phyloP scores from a whole-genome alignment of 2,113 vertebrate species.

The Nicator chloris region DNA sequence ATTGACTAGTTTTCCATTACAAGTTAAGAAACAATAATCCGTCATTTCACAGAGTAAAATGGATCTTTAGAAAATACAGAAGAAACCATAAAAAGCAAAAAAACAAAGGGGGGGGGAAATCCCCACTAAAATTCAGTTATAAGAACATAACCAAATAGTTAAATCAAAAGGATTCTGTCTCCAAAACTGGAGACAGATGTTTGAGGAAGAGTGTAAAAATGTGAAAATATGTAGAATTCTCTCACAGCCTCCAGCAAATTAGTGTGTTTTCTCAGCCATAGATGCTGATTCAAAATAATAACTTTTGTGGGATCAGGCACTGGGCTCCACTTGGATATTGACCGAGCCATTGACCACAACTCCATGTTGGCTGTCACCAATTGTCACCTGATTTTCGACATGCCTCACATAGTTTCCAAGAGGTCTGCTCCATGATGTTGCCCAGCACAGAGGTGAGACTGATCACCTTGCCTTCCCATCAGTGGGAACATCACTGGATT shows the following conservation, averaged over 20 bases:
- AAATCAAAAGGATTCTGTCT: background rate
- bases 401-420: background rate
- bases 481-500: background rate
- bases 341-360: accelerated
- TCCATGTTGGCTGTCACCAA: background rate
- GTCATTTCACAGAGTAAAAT: background rate
- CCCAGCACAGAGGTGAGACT: background rate
- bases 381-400: accelerated
- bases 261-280: background rate
- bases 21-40: background rate
- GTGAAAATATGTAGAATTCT: background rate
- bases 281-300: background rate
- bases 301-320: background rate
- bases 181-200: background rate
- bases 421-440: background rate
- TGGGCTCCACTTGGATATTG: accelerated
- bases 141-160: background rate
- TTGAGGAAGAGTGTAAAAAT: background rate
- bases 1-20: background rate
- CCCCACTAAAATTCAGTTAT: background rate
- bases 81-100: background rate
- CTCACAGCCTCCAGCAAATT: background rate
- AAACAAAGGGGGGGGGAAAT: accelerated
- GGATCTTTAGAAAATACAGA: background rate
- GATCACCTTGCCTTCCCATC: background rate